Percentiles rank a stretch among this genome's conserved stretches.
Evolutionary conservation across 2,888 invertebrate species (phyloP).

Genomic region (Chorisops tibialis): DNA sequence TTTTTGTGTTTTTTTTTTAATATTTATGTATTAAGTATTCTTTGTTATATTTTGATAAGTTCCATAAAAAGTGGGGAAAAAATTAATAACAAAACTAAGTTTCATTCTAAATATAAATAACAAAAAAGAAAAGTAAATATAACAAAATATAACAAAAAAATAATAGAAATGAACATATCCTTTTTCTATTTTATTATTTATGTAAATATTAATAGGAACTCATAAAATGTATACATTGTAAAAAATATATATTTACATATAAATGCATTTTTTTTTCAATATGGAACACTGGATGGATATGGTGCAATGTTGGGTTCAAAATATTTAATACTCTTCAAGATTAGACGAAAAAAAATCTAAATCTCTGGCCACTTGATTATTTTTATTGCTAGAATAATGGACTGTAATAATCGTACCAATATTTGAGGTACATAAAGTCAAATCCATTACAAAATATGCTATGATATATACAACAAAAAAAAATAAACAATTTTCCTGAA

Average conservation of each 20-base stretch:
- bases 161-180: slow-evolving; percentile 15
- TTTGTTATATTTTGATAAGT: slow-evolving; percentile 9
- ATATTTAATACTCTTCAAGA: too few species aligned
- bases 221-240: slow-evolving; percentile 26
- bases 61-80: neutral
- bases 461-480: too few species aligned
- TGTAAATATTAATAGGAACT: slow-evolving; percentile 25
- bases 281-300: slow-evolving; percentile 23
- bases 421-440: too few species aligned
- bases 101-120: slow-evolving; percentile 22
- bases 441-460: too few species aligned
- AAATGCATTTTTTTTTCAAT: slow-evolving; percentile 22
- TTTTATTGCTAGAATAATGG: too few species aligned
- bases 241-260: slow-evolving; percentile 26
- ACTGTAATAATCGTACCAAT: too few species aligned
- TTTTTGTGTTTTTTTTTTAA: slow-evolving; percentile 17
- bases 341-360: too few species aligned
- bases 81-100: slow-evolving; percentile 12
- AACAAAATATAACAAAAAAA: slow-evolving; percentile 15
- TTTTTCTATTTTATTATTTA: slow-evolving; percentile 19
- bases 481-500: too few species aligned
- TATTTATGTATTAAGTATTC: neutral
- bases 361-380: too few species aligned
- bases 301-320: slow-evolving; percentile 8
- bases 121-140: slow-evolving; percentile 13